phyloP scores from a whole-genome alignment of 2,797 vertebrate species.

The Chrosomus eos region DNA sequence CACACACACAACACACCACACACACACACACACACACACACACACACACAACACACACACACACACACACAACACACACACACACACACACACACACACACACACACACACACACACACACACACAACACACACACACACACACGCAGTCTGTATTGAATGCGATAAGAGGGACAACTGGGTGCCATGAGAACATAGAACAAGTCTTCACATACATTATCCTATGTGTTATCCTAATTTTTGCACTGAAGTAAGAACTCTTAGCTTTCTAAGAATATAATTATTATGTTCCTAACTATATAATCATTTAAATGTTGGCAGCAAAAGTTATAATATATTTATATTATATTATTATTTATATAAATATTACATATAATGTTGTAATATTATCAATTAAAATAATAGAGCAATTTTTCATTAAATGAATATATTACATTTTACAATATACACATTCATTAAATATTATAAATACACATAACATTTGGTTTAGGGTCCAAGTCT shows the following conservation, averaged over 20 bases:
- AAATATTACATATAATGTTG: neutral
- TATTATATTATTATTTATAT: neutral
- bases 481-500: no score
- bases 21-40: no score
- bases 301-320: neutral
- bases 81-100: no score
- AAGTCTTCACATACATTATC: neutral
- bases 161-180: neutral
- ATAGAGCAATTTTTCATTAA: neutral
- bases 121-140: no score
- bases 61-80: no score
- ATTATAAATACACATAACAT: no score
- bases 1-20: no score
- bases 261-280: neutral
- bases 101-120: no score
- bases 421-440: neutral
- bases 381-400: neutral
- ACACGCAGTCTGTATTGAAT: no score
- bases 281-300: neutral
- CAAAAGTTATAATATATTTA: neutral
- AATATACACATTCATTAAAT: neutral
- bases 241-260: neutral
- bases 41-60: no score
- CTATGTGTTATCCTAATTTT: neutral
- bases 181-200: neutral